Evolutionary conservation across 1,140 invertebrate species (phyloP).

Genomic region (Pectinophora gossypiella): DNA sequence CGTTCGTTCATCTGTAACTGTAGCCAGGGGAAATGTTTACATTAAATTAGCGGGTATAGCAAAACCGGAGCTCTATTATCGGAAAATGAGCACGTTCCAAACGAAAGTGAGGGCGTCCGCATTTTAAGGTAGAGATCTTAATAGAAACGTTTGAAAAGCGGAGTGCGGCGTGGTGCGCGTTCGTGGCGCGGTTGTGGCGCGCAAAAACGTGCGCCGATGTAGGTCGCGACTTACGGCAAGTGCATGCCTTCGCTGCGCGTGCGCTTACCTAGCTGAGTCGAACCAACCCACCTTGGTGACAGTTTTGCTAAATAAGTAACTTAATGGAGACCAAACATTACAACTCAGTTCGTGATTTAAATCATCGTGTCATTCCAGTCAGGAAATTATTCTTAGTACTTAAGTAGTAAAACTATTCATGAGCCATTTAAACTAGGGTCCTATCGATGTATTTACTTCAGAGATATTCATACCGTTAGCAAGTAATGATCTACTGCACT

Average conservation of each 20-base stretch:
- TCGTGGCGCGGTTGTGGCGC: constrained; percentile 20
- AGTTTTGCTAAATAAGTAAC: too few relatives aligned
- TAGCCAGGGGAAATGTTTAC: constrained; percentile 16
- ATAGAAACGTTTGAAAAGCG: constrained; percentile 56
- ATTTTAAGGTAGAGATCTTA: constrained; percentile 53
- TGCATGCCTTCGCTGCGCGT: constrained; percentile 53
- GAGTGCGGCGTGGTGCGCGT: constrained; percentile 26
- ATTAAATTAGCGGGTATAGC: constrained; percentile 16
- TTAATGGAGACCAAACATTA: too few relatives aligned
- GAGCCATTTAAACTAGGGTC: too few relatives aligned
- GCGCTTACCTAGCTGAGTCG: constrained; percentile 2
- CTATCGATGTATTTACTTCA: too few relatives aligned
- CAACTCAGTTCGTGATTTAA: too few relatives aligned
- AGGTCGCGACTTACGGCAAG: constrained; percentile 41
- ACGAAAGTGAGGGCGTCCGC: constrained; percentile 65
- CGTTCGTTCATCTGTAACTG: neutral
- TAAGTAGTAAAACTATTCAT: too few relatives aligned
- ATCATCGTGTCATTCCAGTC: too few relatives aligned
- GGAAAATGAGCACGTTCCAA: constrained; percentile 30
- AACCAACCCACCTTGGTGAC: neutral
- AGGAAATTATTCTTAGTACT: too few relatives aligned
- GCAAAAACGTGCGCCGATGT: constrained; percentile 61
- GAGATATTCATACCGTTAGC: too few relatives aligned
- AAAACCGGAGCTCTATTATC: constrained; percentile 16
- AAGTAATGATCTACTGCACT: too few relatives aligned